Conservation (phyloP, 2,888 invertebrate species). For the Strigamia crassipes region DNA sequence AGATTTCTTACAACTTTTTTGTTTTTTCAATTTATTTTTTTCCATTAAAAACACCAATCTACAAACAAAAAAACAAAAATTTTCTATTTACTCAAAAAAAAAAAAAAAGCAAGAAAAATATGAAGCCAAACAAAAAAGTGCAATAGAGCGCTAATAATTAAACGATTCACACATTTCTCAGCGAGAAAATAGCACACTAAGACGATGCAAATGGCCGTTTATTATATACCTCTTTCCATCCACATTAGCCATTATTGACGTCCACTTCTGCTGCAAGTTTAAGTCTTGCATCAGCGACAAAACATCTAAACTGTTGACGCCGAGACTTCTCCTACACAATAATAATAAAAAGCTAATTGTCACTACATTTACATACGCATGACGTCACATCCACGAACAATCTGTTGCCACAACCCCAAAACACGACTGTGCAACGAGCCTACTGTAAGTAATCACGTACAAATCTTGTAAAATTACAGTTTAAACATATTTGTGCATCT, state of each 20-base stretch:
- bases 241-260: conserved; percentile 19
- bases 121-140: neutral
- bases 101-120: too few species aligned
- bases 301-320: neutral
- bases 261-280: conserved; percentile 21
- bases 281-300: conserved; percentile 44
- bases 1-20: neutral
- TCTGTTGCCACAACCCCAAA: neutral
- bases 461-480: neutral
- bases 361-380: neutral
- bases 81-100: too few species aligned
- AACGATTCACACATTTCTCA: too few species aligned
- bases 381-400: neutral
- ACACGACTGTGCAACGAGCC: neutral
- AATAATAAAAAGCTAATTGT: conserved; percentile 1
- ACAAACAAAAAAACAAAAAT: too few species aligned
- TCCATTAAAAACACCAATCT: too few species aligned
- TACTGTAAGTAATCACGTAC: neutral
- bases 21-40: too few species aligned
- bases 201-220: neutral
- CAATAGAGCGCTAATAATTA: neutral
- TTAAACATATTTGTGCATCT: neutral
- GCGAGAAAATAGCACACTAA: neutral
- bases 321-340: conserved; percentile 24
- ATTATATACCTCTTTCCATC: conserved; percentile 45